Evolutionary conservation across 2,113 vertebrate genomes (phyloP), one percentile per base, ranked within the genome.

Genomic region (Otolemur garnettii): DNA sequence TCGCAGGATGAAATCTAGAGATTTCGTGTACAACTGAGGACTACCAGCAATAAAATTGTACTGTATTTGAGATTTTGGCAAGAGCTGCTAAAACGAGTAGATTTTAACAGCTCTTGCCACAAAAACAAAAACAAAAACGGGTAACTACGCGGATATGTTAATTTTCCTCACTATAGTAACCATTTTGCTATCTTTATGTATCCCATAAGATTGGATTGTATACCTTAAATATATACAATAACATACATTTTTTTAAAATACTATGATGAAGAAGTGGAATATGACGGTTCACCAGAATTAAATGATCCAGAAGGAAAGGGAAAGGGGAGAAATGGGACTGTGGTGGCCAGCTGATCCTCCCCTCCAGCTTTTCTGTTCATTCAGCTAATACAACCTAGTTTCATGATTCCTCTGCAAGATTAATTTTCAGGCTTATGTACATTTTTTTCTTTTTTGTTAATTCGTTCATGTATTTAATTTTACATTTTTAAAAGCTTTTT

Each of bases 351-450:
- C 68, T 87, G 60, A 59, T 22, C 14, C 26, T 50, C 86, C 18
- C 22, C n/a, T 87, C 57, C 92, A 57, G 8, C 1, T 79, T 82
- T 68, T 72, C 50, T 79, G 8, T 59, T 30, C 80, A 86, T 42
- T 3, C 17, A 66, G 50, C 10, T 89, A 88, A 79, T 13, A 82
- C 93, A 92, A 92, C 26, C 35, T 75, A 62, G 33, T 71, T 89
- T 92, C 50, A 19, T 81, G 18, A 88, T 64, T 62, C 53, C 91
- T 38, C 26, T 90, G 75, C 90, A 93, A 90, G 74, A 22, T 21
- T 55, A 62, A 26, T 50, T 79, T 57, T 26, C 26, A 66, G 45
- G 30, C 57, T 71, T 80, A n/a, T 30, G 4, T 1, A 57, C 69
- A 79, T 78, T 28, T 64, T 64, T 64, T 64, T 64, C 60, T 64